Evolutionary conservation across 2,113 vertebrate genomes (phyloP).

Genomic region (Nycticebus coucang): DNA sequence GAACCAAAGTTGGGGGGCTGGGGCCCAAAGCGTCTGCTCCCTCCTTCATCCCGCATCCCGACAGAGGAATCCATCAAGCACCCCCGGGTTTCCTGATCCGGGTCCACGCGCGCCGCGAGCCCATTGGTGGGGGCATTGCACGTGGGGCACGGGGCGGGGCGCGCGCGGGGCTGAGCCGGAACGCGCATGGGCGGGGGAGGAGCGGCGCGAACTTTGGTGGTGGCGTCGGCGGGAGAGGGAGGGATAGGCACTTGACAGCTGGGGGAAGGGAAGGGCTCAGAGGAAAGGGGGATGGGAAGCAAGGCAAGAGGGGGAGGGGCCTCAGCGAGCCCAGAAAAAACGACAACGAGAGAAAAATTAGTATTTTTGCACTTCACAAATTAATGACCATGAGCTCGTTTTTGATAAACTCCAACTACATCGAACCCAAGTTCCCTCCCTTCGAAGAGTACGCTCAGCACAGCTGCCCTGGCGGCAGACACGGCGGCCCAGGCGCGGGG

Average conservation of each 20-base stretch:
- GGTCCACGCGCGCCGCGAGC: constrained; percentile 84
- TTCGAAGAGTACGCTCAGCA: constrained; percentile 97
- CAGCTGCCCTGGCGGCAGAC: constrained; percentile 91
- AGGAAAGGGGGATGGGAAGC: constrained; percentile 53
- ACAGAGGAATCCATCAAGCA: constrained; percentile 76
- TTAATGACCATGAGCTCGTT: constrained; percentile 99
- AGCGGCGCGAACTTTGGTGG: constrained; percentile 74
- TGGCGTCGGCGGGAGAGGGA: constrained; percentile 56
- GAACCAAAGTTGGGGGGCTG: constrained; percentile 28
- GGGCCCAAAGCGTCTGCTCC: not conserved
- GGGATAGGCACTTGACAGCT: constrained; percentile 89
- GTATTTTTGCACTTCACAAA: constrained; percentile 99
- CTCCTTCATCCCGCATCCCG: not conserved
- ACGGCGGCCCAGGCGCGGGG: constrained; percentile 80
- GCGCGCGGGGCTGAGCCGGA: constrained; percentile 46
- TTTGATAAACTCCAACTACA: constrained; percentile 99
- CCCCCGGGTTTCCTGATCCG: constrained; percentile 89
- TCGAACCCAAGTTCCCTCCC: constrained; percentile 98
- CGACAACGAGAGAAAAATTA: constrained; percentile 99
- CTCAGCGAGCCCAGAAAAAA: constrained; percentile 96
- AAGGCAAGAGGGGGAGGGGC: constrained; percentile 92
- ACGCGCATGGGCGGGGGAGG: constrained; percentile 40
- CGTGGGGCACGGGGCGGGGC: constrained; percentile 77
- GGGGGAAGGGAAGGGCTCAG: constrained; percentile 78
- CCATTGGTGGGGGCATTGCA: constrained; percentile 79